phyloP scores from a whole-genome alignment of 2,797 vertebrate genomes.

The Coluber constrictor region DNA sequence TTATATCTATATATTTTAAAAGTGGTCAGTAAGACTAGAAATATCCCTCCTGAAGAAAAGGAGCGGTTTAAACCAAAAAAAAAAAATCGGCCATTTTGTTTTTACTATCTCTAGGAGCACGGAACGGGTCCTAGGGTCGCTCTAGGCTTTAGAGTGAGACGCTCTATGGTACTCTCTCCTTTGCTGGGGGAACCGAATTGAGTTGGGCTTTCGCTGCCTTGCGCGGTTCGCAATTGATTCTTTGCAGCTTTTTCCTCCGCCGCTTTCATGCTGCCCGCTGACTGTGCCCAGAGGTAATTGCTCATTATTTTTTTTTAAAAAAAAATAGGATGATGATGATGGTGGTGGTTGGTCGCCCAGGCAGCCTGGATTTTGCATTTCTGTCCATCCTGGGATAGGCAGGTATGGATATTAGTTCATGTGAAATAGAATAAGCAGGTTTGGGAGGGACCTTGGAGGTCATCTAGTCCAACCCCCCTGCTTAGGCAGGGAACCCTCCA shows the following conservation, averaged over 20 bases:
- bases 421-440: not conserved
- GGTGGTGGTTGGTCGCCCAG: not conserved
- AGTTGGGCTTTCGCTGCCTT: not conserved
- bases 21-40: not conserved
- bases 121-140: not conserved
- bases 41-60: not conserved
- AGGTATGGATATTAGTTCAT: not conserved
- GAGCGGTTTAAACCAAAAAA: not conserved
- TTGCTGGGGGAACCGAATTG: too few species aligned
- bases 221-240: fast-evolving
- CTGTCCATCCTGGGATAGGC: not conserved
- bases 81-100: too few species aligned
- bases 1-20: not conserved
- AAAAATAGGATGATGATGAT: not conserved
- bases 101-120: not conserved
- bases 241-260: too few species aligned
- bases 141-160: not conserved
- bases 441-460: too few species aligned
- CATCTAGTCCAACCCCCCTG: too few species aligned
- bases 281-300: constrained; percentile 22
- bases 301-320: not conserved
- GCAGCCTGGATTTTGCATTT: not conserved
- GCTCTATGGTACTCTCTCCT: not conserved
- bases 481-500: too few species aligned
- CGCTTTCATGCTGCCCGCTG: constrained; percentile 4